Evolutionary conservation across 2,888 invertebrate species (phyloP).

Genomic region (Poecilobothrus nobilitatus): DNA sequence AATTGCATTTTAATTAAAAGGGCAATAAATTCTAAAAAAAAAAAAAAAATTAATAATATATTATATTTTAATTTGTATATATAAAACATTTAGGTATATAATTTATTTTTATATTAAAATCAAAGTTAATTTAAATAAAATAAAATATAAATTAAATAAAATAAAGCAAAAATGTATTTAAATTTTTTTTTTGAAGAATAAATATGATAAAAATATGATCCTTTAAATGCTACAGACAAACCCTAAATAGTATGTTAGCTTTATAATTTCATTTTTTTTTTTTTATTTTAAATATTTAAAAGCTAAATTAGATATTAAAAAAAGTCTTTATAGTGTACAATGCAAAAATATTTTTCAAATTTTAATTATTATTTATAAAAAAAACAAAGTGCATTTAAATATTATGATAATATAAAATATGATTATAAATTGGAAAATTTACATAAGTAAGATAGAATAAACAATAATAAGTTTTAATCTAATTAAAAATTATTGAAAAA

Average conservation of each 20-base stretch:
- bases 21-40: not conserved
- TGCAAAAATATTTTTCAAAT: too few relatives aligned
- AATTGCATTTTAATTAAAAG: not conserved
- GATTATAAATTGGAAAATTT: too few relatives aligned
- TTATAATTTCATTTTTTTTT: not conserved
- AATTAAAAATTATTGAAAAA: too few relatives aligned
- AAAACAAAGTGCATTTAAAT: too few relatives aligned
- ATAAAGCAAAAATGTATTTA: not conserved
- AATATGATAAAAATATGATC: not conserved
- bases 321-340: too few relatives aligned
- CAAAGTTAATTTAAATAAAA: not conserved
- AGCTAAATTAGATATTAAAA: too few relatives aligned
- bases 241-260: not conserved
- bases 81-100: not conserved
- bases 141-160: not conserved
- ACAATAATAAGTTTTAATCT: too few relatives aligned
- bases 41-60: not conserved
- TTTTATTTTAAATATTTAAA: too few relatives aligned
- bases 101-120: not conserved
- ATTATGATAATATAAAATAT: too few relatives aligned
- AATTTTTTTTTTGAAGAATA: not conserved
- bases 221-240: too few relatives aligned
- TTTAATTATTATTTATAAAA: too few relatives aligned
- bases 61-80: slow-evolving; percentile 1
- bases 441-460: too few relatives aligned